Evolutionary conservation across 1,140 invertebrate genomes (phyloP).

Genomic region (Anoplolepis gracilipes): DNA sequence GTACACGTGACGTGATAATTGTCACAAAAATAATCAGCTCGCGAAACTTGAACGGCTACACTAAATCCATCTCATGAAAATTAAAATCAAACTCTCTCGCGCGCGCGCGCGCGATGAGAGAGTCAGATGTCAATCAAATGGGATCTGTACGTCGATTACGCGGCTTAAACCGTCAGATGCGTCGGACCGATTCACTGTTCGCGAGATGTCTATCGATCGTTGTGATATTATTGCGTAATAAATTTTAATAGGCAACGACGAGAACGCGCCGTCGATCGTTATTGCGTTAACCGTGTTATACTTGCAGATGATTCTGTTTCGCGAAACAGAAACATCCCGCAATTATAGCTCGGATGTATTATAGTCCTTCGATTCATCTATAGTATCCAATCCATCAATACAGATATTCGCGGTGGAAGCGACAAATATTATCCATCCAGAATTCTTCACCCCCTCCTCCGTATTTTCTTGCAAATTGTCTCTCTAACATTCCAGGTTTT

Average conservation of each 20-base stretch:
- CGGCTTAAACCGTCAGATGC: slow-evolving; percentile 36
- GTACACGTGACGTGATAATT: background rate
- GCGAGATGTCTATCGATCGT: slow-evolving; percentile 46
- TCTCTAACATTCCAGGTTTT: slow-evolving; percentile 25
- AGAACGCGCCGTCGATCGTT: background rate
- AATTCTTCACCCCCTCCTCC: no score
- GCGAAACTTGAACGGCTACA: background rate
- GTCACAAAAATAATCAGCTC: slow-evolving; percentile 20
- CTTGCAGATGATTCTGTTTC: slow-evolving; percentile 33
- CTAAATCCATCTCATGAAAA: slow-evolving; percentile 28
- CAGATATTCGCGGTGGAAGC: no score
- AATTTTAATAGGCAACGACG: slow-evolving; percentile 51
- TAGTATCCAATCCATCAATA: no score
- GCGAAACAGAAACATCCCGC: slow-evolving; percentile 28
- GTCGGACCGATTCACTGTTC: background rate
- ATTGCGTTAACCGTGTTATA: slow-evolving; percentile 35
- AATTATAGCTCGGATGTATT: slow-evolving; percentile 22
- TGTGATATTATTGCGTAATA: slow-evolving; percentile 54
- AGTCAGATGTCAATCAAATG: slow-evolving; percentile 32
- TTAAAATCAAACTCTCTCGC: background rate
- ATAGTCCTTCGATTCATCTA: slow-evolving; percentile 9
- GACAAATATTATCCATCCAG: slow-evolving; percentile 16
- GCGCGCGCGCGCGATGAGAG: background rate
- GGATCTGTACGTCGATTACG: slow-evolving; percentile 27
- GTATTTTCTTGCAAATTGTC: no score